phyloP scores from a whole-genome alignment of 2,888 invertebrate genomes.

The Napeogenes sylphis region DNA sequence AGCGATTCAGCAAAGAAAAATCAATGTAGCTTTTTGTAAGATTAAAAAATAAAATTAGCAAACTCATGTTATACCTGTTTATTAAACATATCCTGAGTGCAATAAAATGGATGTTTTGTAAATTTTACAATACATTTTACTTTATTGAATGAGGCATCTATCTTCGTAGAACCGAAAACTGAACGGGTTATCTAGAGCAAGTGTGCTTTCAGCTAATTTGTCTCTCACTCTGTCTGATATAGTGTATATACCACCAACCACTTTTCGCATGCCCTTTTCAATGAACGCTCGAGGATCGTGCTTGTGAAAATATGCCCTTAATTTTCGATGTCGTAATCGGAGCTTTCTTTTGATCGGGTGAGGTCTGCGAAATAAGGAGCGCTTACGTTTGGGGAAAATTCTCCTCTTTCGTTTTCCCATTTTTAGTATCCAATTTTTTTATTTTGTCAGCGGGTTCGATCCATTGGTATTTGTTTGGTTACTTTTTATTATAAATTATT shows the following conservation, averaged over 20 bases:
- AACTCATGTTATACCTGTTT: slow-evolving; percentile 14
- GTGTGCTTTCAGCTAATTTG: slow-evolving; percentile 54
- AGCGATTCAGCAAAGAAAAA: too few relatives aligned
- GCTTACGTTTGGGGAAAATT: slow-evolving; percentile 51
- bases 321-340: slow-evolving; percentile 46
- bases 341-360: slow-evolving; percentile 58
- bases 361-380: slow-evolving; percentile 57
- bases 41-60: too few relatives aligned
- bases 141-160: slow-evolving; percentile 51
- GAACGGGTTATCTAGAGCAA: slow-evolving; percentile 57
- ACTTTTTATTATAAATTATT: neutral
- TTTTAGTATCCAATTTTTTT: slow-evolving; percentile 15
- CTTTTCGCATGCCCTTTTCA: slow-evolving; percentile 43
- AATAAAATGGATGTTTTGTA: neutral
- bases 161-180: slow-evolving; percentile 61
- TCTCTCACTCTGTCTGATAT: slow-evolving; percentile 58
- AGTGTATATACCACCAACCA: slow-evolving; percentile 53
- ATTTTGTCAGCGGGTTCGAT: neutral
- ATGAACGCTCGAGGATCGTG: slow-evolving; percentile 48
- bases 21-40: too few relatives aligned
- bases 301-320: slow-evolving; percentile 55
- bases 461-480: neutral
- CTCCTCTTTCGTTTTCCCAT: slow-evolving; percentile 53
- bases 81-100: too few relatives aligned
- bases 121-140: slow-evolving; percentile 23